A percentile compares a stretch with the other conserved stretches of the same genome.
These are phyloP conservation scores for Arnoldichthys spilopterus DNA, from an alignment of 2,797 vertebrate genomes.

Conservation along the genomic window DNA sequence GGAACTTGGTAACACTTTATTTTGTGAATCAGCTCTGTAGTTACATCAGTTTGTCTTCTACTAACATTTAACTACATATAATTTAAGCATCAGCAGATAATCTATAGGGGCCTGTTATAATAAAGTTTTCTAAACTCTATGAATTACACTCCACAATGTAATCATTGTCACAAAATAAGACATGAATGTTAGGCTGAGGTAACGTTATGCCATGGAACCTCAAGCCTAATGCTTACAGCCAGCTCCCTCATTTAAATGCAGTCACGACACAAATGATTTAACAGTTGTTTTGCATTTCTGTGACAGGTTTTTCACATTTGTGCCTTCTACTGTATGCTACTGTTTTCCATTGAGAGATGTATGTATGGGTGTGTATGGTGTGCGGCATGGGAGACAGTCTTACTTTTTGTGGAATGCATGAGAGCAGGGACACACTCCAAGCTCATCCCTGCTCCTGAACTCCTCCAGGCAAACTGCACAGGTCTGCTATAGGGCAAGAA, in stretches of 20 bases:
- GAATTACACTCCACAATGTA: not conserved
- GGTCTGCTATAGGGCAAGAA: conserved; percentile 73
- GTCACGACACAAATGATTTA: conserved; percentile 1
- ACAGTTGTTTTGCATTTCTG: not conserved
- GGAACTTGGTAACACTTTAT: no score
- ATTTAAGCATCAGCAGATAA: no score
- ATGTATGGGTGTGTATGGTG: not conserved
- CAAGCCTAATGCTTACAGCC: conserved; percentile 19
- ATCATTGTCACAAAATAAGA: not conserved
- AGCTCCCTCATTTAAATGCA: conserved; percentile 9
- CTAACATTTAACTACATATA: no score
- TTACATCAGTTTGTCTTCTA: no score
- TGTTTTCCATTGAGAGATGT: not conserved
- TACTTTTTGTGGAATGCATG: conserved; percentile 86
- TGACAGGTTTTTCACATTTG: not conserved
- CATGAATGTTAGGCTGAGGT: not conserved
- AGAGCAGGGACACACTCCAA: conserved; percentile 82
- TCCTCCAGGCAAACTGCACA: conserved; percentile 85
- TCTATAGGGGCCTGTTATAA: not conserved
- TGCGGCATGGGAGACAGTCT: conserved; percentile 50
- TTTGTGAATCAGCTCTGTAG: no score
- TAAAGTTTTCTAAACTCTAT: not conserved
- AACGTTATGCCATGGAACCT: not conserved
- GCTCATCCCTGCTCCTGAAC: conserved; percentile 80
- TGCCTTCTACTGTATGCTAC: not conserved